phyloP scores from a whole-genome alignment of 1,140 invertebrate genomes.

The Nasonia vitripennis region DNA sequence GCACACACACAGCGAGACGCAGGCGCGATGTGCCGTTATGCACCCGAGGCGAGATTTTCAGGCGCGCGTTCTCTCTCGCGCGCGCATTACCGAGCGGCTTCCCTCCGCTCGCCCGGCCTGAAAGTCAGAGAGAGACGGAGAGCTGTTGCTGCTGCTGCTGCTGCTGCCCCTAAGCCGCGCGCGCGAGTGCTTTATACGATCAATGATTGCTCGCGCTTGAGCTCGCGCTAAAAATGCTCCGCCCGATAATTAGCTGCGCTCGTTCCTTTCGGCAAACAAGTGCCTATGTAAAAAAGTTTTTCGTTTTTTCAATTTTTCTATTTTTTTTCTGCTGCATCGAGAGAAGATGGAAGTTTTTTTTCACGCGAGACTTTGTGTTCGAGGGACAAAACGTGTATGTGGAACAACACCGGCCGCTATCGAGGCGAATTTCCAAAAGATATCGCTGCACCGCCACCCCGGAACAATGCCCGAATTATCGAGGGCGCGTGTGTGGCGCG shows the following conservation, averaged over 20 bases:
- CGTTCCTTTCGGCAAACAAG: neutral
- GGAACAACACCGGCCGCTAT: neutral
- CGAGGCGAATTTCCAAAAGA: neutral
- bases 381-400: no score
- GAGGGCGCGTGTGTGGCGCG: neutral
- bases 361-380: no score
- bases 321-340: no score
- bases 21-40: conserved; percentile 39
- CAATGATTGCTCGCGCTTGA: conserved; percentile 31
- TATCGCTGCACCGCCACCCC: conserved; percentile 7
- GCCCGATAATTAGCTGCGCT: conserved; percentile 36
- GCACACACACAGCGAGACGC: neutral
- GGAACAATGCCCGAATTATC: conserved; percentile 32
- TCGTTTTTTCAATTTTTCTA: neutral
- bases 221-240: neutral
- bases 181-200: conserved; percentile 36
- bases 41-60: conserved; percentile 51
- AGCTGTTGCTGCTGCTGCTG: neutral
- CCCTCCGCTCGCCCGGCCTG: neutral
- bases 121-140: neutral
- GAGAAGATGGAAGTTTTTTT: no score
- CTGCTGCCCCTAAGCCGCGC: conserved; percentile 12
- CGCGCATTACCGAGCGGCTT: neutral
- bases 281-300: neutral
- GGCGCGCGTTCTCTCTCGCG: conserved; percentile 7